Evolutionary conservation across 2,888 invertebrate genomes (phyloP).

Genomic region (Lagria hirta): DNA sequence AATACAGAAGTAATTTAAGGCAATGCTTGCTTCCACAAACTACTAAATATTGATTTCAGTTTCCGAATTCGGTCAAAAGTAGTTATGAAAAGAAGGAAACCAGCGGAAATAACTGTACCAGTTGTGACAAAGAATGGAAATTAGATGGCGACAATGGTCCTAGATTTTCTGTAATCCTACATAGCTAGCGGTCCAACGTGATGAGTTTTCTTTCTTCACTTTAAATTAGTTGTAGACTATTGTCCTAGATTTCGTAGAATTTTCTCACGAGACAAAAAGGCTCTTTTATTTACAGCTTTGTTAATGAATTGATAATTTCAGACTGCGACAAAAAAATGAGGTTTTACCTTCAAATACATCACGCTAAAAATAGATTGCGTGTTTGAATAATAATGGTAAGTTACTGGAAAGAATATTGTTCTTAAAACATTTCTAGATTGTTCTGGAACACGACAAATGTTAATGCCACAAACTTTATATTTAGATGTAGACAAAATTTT

Average conservation of each 20-base stretch:
- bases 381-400: slow-evolving; percentile 17
- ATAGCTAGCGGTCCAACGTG: slow-evolving; percentile 27
- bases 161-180: slow-evolving; percentile 22
- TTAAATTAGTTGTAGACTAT: slow-evolving; percentile 24
- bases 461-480: slow-evolving; percentile 14
- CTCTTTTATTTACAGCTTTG: slow-evolving; percentile 11
- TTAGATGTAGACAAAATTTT: too few relatives aligned
- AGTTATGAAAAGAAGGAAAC: slow-evolving; percentile 11
- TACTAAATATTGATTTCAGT: not conserved
- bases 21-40: not conserved
- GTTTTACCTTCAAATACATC: slow-evolving; percentile 6
- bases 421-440: slow-evolving; percentile 12
- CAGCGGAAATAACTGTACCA: slow-evolving; percentile 12
- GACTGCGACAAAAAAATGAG: slow-evolving; percentile 8
- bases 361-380: slow-evolving; percentile 20
- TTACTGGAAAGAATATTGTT: slow-evolving; percentile 8
- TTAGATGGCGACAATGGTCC: slow-evolving; percentile 17
- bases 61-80: slow-evolving; percentile 1
- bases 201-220: slow-evolving; percentile 24
- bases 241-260: slow-evolving; percentile 26
- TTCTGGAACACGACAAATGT: slow-evolving; percentile 15
- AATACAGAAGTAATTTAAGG: slow-evolving; percentile 2
- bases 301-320: slow-evolving; percentile 22
- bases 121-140: slow-evolving; percentile 20
- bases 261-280: slow-evolving; percentile 16